Evolutionary conservation across 2,888 invertebrate genomes (phyloP), one percentile per base, ranked within the genome.

Genomic region (Scrobipalpa atriplicella): DNA sequence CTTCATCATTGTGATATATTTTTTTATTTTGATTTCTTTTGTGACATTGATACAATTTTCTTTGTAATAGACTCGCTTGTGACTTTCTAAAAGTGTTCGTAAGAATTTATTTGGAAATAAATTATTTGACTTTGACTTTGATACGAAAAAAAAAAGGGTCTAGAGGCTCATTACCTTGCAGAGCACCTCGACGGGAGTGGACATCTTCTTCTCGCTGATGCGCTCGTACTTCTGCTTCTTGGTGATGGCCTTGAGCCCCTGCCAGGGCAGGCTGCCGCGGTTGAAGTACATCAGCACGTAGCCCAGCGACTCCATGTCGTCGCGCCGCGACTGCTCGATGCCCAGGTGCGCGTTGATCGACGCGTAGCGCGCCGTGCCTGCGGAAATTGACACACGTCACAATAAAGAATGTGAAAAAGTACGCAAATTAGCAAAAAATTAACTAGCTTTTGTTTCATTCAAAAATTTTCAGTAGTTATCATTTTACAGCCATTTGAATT

Each of bases 241-340:
- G 67, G 98, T 99, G 71, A 98, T 98, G 61, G 99, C 99, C 93
- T 97, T 99, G 76, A 99, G 94, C 39, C 99, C 99, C 90, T 99
- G 99, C 99, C 99, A 99, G 1, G 99, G 99, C 80, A 99, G 93
- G 70, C 97, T 96, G 70, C 98, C 98, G 75, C 97, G 95, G 86
- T 97, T 99, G 94, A 98, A 99, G 94, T 99, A 99, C 99, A 99
- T 99, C 84, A 99, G 96, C 73, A 99, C 99, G 88, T 99, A 99
- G 75, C 99, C 99, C 73, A 99, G 94, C 11, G 99, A 99, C 92
- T 99, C 99, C 98, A 99, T 98, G 89, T 99, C 99, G 93, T 99
- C 99, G 75, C 99, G 95, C 75, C 99, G 96, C 80, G 99, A 98
- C 88, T 99, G 99, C 91, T 99, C 99, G 87, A 99, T 99, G 78